These are phyloP conservation scores for Xylocampa areola DNA, from an alignment of 2,888 invertebrate species.

Conservation along the genomic window DNA sequence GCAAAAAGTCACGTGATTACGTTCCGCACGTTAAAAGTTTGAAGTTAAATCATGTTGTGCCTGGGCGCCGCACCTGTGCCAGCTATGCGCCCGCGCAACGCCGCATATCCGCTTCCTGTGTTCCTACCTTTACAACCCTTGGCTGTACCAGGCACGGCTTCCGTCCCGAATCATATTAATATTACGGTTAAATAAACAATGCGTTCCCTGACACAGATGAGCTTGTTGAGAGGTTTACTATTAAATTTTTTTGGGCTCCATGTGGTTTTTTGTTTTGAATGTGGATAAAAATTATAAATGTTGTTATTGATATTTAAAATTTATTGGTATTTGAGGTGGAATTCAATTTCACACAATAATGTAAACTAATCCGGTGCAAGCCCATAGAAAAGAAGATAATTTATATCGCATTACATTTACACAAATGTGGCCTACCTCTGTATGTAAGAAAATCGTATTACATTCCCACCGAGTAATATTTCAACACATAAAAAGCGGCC, in stretches of 20 bases:
- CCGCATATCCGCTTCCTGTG: conserved; percentile 85
- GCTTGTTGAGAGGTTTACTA: conserved; percentile 12
- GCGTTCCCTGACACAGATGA: conserved; percentile 18
- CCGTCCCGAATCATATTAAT: conserved; percentile 60
- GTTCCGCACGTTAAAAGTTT: conserved; percentile 65
- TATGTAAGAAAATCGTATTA: conserved; percentile 33
- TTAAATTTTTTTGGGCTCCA: conserved; percentile 14
- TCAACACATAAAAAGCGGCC: conserved; percentile 46
- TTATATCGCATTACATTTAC: conserved; percentile 15
- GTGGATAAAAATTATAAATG: not conserved
- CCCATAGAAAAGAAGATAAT: conserved; percentile 13
- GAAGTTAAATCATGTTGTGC: conserved; percentile 63
- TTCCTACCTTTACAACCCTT: conserved; percentile 73
- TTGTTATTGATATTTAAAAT: not conserved
- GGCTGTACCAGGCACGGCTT: conserved; percentile 66
- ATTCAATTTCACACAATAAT: no score
- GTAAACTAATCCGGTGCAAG: not conserved
- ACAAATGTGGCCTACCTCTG: conserved; percentile 21
- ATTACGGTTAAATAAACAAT: conserved; percentile 55
- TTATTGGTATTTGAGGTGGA: no score
- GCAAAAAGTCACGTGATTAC: conserved; percentile 61
- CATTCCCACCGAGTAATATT: conserved; percentile 45
- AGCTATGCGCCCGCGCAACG: conserved; percentile 63
- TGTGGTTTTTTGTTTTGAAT: no score
- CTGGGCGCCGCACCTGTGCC: conserved; percentile 58